Conservation (phyloP, 1,140 invertebrate genomes). For the Potamilus streckersoni region DNA sequence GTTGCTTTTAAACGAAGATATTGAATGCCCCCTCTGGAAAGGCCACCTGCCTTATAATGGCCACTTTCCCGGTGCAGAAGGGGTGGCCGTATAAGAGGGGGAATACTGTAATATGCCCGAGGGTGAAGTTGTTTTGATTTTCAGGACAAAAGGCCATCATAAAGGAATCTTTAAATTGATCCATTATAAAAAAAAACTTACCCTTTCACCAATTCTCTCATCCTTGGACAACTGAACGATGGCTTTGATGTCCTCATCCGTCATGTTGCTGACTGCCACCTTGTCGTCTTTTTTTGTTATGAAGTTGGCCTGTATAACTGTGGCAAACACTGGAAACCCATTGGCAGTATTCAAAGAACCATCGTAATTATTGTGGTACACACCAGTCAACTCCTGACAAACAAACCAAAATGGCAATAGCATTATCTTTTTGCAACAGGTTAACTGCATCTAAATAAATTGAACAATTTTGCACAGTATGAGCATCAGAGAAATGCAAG, state of each 20-base stretch:
- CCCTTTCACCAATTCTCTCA: constrained; percentile 88
- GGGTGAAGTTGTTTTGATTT: too few relatives aligned
- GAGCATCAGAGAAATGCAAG: too few relatives aligned
- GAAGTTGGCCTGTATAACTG: constrained; percentile 97
- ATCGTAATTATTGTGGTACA: constrained; percentile 98
- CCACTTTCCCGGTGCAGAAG: too few relatives aligned
- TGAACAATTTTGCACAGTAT: too few relatives aligned
- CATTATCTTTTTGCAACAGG: background rate
- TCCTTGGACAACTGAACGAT: constrained; percentile 74
- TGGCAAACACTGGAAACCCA: constrained; percentile 98
- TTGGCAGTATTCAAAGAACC: constrained; percentile 92
- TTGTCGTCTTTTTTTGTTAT: constrained; percentile 92
- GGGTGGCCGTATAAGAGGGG: too few relatives aligned
- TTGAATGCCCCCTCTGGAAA: too few relatives aligned
- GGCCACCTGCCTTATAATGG: too few relatives aligned
- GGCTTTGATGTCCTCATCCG: constrained; percentile 91
- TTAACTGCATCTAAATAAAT: background rate
- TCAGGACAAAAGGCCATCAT: too few relatives aligned
- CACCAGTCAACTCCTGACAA: constrained; percentile 78
- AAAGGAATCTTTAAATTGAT: too few relatives aligned
- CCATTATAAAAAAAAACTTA: constrained; percentile 32
- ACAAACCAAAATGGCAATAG: constrained; percentile 9
- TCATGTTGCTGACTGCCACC: constrained; percentile 82
- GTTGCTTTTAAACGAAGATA: too few relatives aligned
- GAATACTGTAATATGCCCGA: too few relatives aligned